Evolutionary conservation across 2,113 vertebrate genomes (phyloP).

Genomic region (Telmatochromis sp.): DNA sequence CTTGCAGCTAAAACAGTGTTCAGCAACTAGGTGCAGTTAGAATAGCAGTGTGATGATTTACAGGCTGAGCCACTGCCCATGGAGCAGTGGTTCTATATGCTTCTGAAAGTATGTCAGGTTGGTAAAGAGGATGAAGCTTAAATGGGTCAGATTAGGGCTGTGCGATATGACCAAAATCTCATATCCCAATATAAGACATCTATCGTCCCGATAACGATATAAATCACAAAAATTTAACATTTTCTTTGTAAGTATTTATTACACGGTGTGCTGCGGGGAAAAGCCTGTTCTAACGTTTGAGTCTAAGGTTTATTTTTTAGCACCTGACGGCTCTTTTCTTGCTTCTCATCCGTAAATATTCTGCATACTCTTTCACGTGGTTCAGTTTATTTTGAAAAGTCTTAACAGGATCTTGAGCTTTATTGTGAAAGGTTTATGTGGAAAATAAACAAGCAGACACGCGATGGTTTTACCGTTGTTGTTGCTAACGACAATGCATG

Average conservation of each 20-base stretch:
- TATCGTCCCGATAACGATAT: background rate
- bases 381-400: background rate
- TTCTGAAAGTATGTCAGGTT: background rate
- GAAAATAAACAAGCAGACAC: background rate
- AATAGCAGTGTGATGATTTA: background rate
- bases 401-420: background rate
- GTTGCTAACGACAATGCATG: background rate
- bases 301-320: background rate
- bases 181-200: background rate
- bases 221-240: fast-evolving
- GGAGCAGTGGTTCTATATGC: background rate
- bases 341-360: fast-evolving
- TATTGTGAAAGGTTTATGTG: background rate
- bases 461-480: fast-evolving
- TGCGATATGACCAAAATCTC: background rate
- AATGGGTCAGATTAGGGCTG: background rate
- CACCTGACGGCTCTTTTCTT: background rate
- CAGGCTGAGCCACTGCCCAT: background rate
- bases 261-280: background rate
- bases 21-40: background rate
- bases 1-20: background rate
- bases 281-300: background rate
- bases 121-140: background rate
- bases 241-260: background rate
- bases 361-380: background rate